Percentiles rank a stretch among this genome's conserved stretches.
Evolutionary conservation across 2,797 vertebrate species (phyloP).

Genomic region (Gadopsis bispinosus): DNA sequence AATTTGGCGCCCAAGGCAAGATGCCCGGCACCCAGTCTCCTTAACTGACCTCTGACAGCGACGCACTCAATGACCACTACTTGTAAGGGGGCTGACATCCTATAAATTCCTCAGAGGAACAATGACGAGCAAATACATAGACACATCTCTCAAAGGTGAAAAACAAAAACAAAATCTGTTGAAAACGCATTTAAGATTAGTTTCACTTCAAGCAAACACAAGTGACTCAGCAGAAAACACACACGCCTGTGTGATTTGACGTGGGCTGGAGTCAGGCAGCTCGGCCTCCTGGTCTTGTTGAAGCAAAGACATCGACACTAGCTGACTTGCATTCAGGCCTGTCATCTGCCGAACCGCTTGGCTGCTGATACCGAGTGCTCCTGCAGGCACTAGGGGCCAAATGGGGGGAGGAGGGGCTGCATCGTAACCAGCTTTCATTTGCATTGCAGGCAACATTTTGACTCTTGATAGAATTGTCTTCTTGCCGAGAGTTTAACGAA

Average conservation of each 20-base stretch:
- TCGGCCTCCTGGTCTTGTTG: conserved; percentile 29
- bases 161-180: background rate
- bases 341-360: conserved; percentile 40
- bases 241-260: conserved; percentile 20
- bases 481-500: no score
- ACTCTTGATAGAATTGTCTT: background rate
- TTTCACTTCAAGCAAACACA: conserved; percentile 12
- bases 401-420: conserved; percentile 14
- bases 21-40: conserved; percentile 22
- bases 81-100: background rate
- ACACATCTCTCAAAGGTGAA: background rate
- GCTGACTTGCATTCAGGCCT: conserved; percentile 50
- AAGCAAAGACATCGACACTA: conserved; percentile 47
- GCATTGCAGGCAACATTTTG: background rate
- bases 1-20: conserved; percentile 34
- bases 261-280: conserved; percentile 3
- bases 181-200: background rate
- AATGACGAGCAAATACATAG: background rate
- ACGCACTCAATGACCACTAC: background rate
- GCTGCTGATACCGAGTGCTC: conserved; percentile 42
- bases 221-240: conserved; percentile 30
- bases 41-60: conserved; percentile 37
- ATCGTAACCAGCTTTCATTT: conserved; percentile 10
- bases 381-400: conserved; percentile 26
- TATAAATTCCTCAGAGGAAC: conserved; percentile 9